Evolutionary conservation across 2,797 vertebrate species (phyloP), one percentile per base, ranked within the genome.

Genomic region (Sparidentex hasta): DNA sequence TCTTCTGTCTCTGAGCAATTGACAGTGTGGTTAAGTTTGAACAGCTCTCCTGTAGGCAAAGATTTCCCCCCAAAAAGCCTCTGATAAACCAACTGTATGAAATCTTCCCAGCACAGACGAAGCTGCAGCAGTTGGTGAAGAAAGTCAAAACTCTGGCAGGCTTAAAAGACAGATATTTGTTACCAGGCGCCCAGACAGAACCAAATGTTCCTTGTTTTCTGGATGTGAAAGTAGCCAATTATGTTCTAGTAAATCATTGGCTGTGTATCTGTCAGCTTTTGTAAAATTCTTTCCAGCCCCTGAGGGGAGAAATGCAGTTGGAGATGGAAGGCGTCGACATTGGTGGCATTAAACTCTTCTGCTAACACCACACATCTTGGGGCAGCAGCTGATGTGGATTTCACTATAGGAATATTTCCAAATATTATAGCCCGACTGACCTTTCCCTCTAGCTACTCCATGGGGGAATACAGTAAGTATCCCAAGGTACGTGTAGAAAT

Each of bases 21-120:
- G 13, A 41, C 11, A 5, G 18, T 64, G 14, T 33, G 16, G 12
- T 29, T 29, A 18, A 27, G 17, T 70, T 52, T n/a, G 4, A 73
- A 23, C 27, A 56, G 33, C 52, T 70, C 54, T 62, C 29, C 13
- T 4, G 21, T n/a, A 38, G 65, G 50, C 50, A 55, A 8, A 17
- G 9, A 17, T 55, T 48, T 51, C n/a, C 5, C 3, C 29, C 29
- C 6, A 33, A 38, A 38, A 41, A 61, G 50, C 23, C 17, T 58
- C 27, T n/a, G 43, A 18, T 65, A 44, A 65, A 55, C 27, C 17
- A 52, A 65, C 11, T 55, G 13, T 13, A 23, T 9, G 5, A 7
- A 54, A 38, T 59, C 57, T 56, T 51, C 16, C 11, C 33, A 64
- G 52, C 57, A 67, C 11, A 8, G n/a, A 66, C 25, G 47, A 78